Evolutionary conservation across 2,888 invertebrate genomes (phyloP).

Genomic region (Caenorhabditis wallacei): DNA sequence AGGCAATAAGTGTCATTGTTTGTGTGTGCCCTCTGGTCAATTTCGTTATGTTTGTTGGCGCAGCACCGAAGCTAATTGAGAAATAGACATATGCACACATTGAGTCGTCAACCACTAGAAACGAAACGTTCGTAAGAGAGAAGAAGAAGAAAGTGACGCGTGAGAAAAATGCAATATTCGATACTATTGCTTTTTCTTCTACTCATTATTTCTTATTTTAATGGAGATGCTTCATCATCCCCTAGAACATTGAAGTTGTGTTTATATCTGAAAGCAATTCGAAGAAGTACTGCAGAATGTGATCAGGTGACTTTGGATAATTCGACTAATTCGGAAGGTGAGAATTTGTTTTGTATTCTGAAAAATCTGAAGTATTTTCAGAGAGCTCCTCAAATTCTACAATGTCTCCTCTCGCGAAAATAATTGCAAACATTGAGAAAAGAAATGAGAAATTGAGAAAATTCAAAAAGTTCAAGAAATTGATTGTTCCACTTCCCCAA

Average conservation of each 20-base stretch:
- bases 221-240: slow-evolving; percentile 35
- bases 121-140: slow-evolving; percentile 31
- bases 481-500: slow-evolving; percentile 10
- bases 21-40: slow-evolving; percentile 42
- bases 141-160: slow-evolving; percentile 21
- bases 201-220: slow-evolving; percentile 14
- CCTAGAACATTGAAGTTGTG: slow-evolving; percentile 54
- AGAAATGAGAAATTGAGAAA: slow-evolving; percentile 46
- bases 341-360: background rate
- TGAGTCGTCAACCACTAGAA: slow-evolving; percentile 16
- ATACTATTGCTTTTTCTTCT: slow-evolving; percentile 29
- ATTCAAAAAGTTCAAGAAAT: slow-evolving; percentile 41
- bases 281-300: slow-evolving; percentile 45
- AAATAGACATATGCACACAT: slow-evolving; percentile 47
- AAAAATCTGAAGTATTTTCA: slow-evolving; percentile 4
- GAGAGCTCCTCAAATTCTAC: slow-evolving; percentile 19
- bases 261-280: slow-evolving; percentile 54
- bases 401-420: slow-evolving; percentile 55
- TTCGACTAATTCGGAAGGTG: slow-evolving; percentile 26
- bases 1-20: slow-evolving; percentile 62
- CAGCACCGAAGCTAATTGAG: slow-evolving; percentile 52
- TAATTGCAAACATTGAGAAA: slow-evolving; percentile 65
- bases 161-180: slow-evolving; percentile 29
- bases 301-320: slow-evolving; percentile 36
- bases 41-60: slow-evolving; percentile 47